Conservation (phyloP, 1,140 invertebrate species). For the Lordiphosa mommai region DNA sequence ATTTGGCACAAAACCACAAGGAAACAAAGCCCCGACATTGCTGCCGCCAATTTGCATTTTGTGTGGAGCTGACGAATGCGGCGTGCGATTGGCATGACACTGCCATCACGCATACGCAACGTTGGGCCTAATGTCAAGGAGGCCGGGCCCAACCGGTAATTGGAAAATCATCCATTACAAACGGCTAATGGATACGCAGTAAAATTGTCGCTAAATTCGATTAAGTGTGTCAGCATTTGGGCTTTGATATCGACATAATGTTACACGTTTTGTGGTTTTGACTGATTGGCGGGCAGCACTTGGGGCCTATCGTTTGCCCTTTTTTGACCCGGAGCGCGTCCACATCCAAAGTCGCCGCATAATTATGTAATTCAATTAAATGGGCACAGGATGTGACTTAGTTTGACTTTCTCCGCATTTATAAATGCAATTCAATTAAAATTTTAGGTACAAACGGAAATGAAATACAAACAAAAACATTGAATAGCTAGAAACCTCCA, state of each 20-base stretch:
- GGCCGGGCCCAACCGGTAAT: slow-evolving; percentile 56
- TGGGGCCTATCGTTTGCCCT: slow-evolving; percentile 3
- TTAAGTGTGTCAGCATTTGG: slow-evolving; percentile 60
- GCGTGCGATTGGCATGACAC: slow-evolving; percentile 51
- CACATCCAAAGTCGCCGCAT: slow-evolving; percentile 24
- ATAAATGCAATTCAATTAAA: too few relatives aligned
- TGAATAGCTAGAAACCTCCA: too few relatives aligned
- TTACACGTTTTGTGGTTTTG: slow-evolving; percentile 16
- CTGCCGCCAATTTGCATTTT: slow-evolving; percentile 61
- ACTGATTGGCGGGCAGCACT: slow-evolving; percentile 21
- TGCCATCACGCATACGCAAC: slow-evolving; percentile 51
- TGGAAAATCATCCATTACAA: slow-evolving; percentile 75
- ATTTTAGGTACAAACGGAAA: too few relatives aligned
- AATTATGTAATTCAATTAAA: slow-evolving; percentile 72
- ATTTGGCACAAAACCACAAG: slow-evolving; percentile 61
- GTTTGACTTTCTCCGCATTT: too few relatives aligned
- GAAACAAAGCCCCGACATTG: slow-evolving; percentile 17
- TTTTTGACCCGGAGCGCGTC: not conserved
- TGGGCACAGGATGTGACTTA: too few relatives aligned
- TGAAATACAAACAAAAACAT: too few relatives aligned
- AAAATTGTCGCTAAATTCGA: slow-evolving; percentile 71
- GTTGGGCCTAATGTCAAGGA: slow-evolving; percentile 7
- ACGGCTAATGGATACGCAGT: slow-evolving; percentile 65
- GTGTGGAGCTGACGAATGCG: slow-evolving; percentile 56
- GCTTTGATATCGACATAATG: slow-evolving; percentile 48